Conservation (phyloP, 2,888 invertebrate genomes). For the Dromius quadrimaculatus region DNA sequence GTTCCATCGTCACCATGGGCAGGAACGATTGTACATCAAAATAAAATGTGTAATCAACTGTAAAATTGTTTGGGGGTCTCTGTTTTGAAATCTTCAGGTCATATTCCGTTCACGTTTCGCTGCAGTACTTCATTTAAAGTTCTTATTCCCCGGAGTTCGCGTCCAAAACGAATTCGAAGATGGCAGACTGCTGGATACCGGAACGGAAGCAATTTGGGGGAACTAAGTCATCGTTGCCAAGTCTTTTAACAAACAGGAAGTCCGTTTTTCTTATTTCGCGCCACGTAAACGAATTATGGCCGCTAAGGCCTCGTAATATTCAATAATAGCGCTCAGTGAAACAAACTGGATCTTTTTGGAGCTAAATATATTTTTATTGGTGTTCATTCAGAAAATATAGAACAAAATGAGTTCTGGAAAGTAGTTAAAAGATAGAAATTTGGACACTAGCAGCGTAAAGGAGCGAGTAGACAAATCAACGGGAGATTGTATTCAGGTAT, state of each 20-base stretch:
- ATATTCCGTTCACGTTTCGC: conserved; percentile 41
- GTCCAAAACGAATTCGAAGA: too few species aligned
- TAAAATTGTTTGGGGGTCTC: conserved; percentile 4
- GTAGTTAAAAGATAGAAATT: too few species aligned
- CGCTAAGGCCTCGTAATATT: conserved; percentile 12
- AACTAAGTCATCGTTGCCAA: neutral
- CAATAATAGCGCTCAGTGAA: conserved; percentile 26
- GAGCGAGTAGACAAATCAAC: too few species aligned
- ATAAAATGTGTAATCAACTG: neutral
- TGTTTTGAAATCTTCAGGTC: neutral
- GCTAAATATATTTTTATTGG: conserved; percentile 3
- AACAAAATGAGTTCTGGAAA: neutral
- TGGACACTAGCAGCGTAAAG: too few species aligned
- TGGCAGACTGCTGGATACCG: too few species aligned
- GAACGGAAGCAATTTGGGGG: neutral
- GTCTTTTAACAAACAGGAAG: neutral
- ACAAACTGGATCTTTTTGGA: conserved; percentile 9
- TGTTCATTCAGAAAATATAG: too few species aligned
- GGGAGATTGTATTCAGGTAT: too few species aligned
- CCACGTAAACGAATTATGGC: conserved; percentile 24
- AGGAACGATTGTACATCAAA: too few species aligned
- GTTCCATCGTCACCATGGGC: too few species aligned
- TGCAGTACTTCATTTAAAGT: conserved; percentile 37
- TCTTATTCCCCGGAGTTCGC: conserved; percentile 16
- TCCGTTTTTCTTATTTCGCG: conserved; percentile 25